Evolutionary conservation across 1,140 invertebrate species (phyloP).

Genomic region (Megathymus violae): DNA sequence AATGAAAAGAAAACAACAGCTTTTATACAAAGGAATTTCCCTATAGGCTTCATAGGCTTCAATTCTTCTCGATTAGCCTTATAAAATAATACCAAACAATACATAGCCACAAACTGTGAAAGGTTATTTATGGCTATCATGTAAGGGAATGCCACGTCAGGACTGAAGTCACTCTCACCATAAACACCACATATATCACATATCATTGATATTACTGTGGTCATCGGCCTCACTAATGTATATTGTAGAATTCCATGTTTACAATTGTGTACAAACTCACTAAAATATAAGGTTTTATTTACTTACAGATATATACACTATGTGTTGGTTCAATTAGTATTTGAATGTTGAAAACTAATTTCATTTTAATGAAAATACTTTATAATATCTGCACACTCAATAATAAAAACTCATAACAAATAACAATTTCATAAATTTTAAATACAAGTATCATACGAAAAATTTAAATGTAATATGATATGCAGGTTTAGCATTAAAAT

Average conservation of each 20-base stretch:
- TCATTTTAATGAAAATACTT: no score
- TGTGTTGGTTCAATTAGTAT: neutral
- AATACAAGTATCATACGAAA: no score
- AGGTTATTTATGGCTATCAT: constrained; percentile 96
- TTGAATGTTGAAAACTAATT: no score
- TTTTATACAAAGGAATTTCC: constrained; percentile 99
- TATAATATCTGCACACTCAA: no score
- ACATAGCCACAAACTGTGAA: constrained; percentile 98
- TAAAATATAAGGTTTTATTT: constrained; percentile 59
- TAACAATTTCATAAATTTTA: no score
- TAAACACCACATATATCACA: constrained; percentile 94
- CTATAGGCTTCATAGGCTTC: constrained; percentile 95
- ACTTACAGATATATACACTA: constrained; percentile 6
- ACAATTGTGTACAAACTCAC: constrained; percentile 96
- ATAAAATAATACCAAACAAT: constrained; percentile 97
- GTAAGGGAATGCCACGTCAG: constrained; percentile 94
- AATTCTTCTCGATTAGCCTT: constrained; percentile 93
- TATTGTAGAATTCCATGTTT: constrained; percentile 98
- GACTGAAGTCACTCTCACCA: constrained; percentile 94
- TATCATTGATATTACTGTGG: constrained; percentile 94
- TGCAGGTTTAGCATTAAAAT: no score
- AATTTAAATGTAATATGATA: no score
- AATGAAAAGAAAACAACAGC: constrained; percentile 99
- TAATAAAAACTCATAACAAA: no score
- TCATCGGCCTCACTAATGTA: constrained; percentile 94